phyloP scores from a whole-genome alignment of 2,113 vertebrate genomes.

The Lycocorax pyrrhopterus region DNA sequence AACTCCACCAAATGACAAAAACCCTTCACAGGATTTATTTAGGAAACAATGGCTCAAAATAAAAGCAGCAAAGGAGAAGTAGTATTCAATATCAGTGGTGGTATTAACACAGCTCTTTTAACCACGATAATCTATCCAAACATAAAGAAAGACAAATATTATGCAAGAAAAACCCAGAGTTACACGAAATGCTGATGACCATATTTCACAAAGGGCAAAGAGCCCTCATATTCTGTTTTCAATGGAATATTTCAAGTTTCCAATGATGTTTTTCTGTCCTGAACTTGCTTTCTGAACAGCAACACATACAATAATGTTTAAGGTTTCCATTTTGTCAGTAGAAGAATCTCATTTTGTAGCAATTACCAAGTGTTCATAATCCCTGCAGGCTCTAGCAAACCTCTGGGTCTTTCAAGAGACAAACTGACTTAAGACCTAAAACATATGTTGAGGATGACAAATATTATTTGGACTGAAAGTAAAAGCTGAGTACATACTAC shows the following conservation, averaged over 20 bases:
- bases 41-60: background rate
- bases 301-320: background rate
- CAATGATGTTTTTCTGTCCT: background rate
- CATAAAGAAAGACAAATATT: background rate
- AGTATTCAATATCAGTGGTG: background rate
- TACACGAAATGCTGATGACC: background rate
- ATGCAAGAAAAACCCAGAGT: background rate
- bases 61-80: background rate
- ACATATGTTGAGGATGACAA: background rate
- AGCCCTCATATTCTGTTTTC: rapidly evolving
- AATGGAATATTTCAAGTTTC: background rate
- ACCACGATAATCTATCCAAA: background rate
- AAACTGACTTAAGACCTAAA: background rate
- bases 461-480: background rate
- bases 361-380: background rate
- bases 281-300: background rate
- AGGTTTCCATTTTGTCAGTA: background rate
- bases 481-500: background rate
- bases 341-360: background rate
- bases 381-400: background rate
- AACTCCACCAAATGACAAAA: background rate
- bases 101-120: background rate
- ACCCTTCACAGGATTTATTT: background rate
- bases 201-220: background rate
- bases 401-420: background rate